Evolutionary conservation across 2,888 invertebrate genomes (phyloP).

Genomic region (Phoronis australis): DNA sequence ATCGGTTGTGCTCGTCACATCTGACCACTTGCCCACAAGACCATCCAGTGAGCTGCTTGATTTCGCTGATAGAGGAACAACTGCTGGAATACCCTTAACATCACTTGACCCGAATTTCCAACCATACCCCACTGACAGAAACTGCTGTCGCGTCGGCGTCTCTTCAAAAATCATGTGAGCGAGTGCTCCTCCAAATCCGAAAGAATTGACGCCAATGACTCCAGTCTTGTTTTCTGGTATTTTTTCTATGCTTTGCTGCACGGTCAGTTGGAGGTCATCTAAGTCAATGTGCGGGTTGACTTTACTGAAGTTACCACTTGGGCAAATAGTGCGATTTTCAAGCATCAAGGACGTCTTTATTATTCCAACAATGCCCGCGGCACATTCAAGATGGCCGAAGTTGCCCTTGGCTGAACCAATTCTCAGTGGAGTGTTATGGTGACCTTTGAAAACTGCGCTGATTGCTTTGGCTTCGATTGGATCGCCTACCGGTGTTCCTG

Average conservation of each 20-base stretch:
- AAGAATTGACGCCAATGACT: slow-evolving; percentile 10
- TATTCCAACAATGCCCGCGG: slow-evolving; percentile 28
- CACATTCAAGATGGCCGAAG: slow-evolving; percentile 32
- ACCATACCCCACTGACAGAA: no score
- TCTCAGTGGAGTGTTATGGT: slow-evolving; percentile 4
- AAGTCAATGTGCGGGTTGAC: slow-evolving; percentile 20
- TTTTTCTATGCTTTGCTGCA: slow-evolving; percentile 5
- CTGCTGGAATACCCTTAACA: slow-evolving; percentile 3
- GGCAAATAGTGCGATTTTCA: slow-evolving; percentile 23
- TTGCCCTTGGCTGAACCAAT: slow-evolving; percentile 36
- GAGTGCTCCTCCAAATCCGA: slow-evolving; percentile 14
- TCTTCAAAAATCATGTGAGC: slow-evolving; percentile 14
- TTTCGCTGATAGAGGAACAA: slow-evolving; percentile 11
- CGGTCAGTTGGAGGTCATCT: slow-evolving; percentile 3
- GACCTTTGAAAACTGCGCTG: slow-evolving; percentile 11
- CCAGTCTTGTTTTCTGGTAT: slow-evolving; percentile 5
- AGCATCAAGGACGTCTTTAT: slow-evolving; percentile 33
- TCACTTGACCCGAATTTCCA: slow-evolving; percentile 8
- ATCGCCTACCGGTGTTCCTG: slow-evolving; percentile 27
- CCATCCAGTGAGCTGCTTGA: slow-evolving; percentile 7
- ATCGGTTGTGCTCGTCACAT: slow-evolving; percentile 7
- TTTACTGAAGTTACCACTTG: slow-evolving; percentile 21
- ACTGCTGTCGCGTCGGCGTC: no score
- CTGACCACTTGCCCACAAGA: slow-evolving; percentile 5
- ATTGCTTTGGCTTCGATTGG: slow-evolving; percentile 23